Evolutionary conservation across 2,888 invertebrate genomes (phyloP), one percentile per base, ranked within the genome.

Genomic region (Heteromyza rotundicornis): DNA sequence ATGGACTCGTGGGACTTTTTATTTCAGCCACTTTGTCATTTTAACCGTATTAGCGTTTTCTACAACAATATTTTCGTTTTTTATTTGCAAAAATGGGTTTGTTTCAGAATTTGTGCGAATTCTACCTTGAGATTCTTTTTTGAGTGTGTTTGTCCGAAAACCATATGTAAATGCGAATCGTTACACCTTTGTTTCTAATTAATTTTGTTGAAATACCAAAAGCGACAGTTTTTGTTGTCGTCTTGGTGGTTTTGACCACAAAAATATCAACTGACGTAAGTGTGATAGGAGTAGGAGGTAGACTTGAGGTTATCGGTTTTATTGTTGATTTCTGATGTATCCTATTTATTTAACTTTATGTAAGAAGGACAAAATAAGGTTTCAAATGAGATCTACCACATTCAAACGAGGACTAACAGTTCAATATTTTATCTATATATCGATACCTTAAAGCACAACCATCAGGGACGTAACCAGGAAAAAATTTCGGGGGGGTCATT

Each of bases 221-320:
- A 7, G 19, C 47, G 19, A 47, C 19, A 10, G 50, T 50, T 50
- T 7, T 20, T 23, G n/a, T 12, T 20, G 50, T 3, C n/a, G 20
- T 7, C 50, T 10, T 50, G 50, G 3, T n/a, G 17, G 12, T 36
- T 19, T 40, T 57, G 49, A 47, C 57, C 57, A 57, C 57, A 57
- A 57, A 57, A 57, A 57, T 57, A 57, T 57, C 44, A 57, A 47
- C 57, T 57, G 57, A 57, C 57, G 57, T 57, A 57, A 57, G 44
- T 47, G 23, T 14, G 17, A 14, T 53, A 53, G 32, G 12, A 32
- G 5, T 32, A 5, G 22, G 22, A n/a, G n/a, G n/a, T n/a, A n/a
- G n/a, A n/a, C n/a, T n/a, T n/a, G n/a, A n/a, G n/a, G n/a, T n/a
- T n/a, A n/a, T n/a, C n/a, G n/a, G n/a, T n/a, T n/a, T n/a, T n/a